Evolutionary conservation across 2,888 invertebrate species (phyloP).

Genomic region (Dicyrtoma fusca): DNA sequence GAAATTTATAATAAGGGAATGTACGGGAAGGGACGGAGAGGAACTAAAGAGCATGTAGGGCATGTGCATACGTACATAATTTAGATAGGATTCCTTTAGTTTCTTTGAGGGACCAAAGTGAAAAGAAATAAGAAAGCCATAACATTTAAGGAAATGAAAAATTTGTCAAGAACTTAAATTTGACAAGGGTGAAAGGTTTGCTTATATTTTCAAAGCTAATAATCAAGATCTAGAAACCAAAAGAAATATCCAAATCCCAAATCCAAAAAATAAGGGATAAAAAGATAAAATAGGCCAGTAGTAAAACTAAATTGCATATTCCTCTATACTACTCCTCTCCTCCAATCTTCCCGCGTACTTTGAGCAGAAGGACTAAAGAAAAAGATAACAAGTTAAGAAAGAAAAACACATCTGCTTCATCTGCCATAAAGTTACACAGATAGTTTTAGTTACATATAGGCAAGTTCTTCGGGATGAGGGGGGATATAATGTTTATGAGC

Average conservation of each 20-base stretch:
- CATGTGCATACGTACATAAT: no score
- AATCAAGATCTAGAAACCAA: no score
- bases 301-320: slow-evolving; percentile 29
- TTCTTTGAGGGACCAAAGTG: not conserved
- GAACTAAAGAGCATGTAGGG: no score
- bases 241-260: no score
- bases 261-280: not conserved
- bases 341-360: not conserved
- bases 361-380: not conserved
- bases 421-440: slow-evolving; percentile 29
- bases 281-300: slow-evolving; percentile 6
- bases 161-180: no score
- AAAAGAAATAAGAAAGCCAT: not conserved
- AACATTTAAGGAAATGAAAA: not conserved
- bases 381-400: slow-evolving; percentile 29
- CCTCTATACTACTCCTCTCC: not conserved
- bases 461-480: not conserved
- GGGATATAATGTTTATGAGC: not conserved
- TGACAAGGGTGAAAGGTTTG: no score
- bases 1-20: not conserved
- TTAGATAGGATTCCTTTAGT: no score
- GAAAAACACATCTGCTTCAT: slow-evolving; percentile 34
- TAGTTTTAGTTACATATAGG: not conserved
- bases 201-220: no score
- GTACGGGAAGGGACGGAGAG: slow-evolving; percentile 1